Conservation (phyloP, 2,888 invertebrate genomes). For the Uropetala carovei region DNA sequence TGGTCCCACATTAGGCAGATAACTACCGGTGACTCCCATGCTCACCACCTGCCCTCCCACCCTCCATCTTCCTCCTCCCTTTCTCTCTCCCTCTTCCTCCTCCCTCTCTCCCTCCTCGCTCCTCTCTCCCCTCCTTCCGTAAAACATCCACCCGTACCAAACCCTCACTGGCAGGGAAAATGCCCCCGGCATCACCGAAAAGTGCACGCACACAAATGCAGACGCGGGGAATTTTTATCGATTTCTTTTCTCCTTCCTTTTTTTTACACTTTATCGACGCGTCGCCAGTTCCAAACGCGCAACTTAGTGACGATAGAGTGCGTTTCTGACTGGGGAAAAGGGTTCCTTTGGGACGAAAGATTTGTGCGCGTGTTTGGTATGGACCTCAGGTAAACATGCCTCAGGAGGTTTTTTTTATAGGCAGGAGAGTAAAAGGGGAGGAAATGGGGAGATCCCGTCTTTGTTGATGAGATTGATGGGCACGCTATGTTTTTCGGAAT, state of each 20-base stretch:
- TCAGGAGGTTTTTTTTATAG: no score
- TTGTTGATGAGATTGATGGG: no score
- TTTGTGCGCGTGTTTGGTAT: no score
- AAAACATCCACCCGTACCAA: not conserved
- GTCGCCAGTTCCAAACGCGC: conserved; percentile 42
- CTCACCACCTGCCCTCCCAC: conserved; percentile 26
- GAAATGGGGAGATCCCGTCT: no score
- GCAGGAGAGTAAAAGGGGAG: no score
- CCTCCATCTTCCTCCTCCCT: not conserved
- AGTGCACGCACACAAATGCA: not conserved
- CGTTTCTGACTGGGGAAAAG: not conserved
- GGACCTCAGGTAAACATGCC: no score
- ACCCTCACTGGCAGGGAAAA: not conserved
- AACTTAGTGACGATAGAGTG: not conserved
- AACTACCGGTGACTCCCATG: not conserved
- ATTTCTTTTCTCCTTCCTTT: not conserved
- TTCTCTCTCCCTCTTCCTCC: not conserved
- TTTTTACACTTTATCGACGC: not conserved
- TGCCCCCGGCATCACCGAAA: not conserved
- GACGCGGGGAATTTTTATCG: not conserved
- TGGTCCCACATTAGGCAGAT: conserved; percentile 36
- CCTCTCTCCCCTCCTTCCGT: not conserved
- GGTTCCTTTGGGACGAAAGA: no score
- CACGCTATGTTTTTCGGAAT: no score
- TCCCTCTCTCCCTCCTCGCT: not conserved